Conservation (phyloP, 2,888 invertebrate species). For the Campaea margaritaria region DNA sequence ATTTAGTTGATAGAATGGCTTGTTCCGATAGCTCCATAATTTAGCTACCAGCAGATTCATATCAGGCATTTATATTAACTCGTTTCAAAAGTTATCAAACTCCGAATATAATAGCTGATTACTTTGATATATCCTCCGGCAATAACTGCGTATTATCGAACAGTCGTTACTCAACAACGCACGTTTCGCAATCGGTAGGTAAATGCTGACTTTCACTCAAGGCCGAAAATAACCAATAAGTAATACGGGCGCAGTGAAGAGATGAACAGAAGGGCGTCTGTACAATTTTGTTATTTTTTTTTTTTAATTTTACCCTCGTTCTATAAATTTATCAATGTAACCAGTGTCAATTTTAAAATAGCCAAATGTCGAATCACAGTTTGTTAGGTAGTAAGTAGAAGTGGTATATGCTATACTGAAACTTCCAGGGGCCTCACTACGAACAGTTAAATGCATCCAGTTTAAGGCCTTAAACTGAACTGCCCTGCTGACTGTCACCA, state of each 20-base stretch:
- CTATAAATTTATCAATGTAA: too few species aligned
- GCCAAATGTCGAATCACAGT: too few species aligned
- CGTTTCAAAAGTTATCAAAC: constrained; percentile 11
- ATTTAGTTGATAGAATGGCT: too few species aligned
- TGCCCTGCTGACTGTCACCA: too few species aligned
- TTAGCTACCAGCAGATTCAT: too few species aligned
- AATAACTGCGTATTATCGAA: constrained; percentile 27
- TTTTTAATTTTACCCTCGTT: neutral
- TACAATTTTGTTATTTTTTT: neutral
- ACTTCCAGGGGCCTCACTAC: too few species aligned
- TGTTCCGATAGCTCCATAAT: too few species aligned
- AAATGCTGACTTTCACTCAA: constrained; percentile 71
- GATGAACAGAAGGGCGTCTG: constrained; percentile 29
- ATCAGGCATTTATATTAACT: neutral
- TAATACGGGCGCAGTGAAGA: constrained; percentile 43
- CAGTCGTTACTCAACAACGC: constrained; percentile 36
- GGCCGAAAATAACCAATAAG: constrained; percentile 72
- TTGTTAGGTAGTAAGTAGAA: too few species aligned
- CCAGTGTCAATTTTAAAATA: too few species aligned
- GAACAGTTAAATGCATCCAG: too few species aligned
- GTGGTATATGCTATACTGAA: too few species aligned
- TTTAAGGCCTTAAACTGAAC: too few species aligned
- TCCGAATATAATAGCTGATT: constrained; percentile 13
- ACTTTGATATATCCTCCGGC: constrained; percentile 17
- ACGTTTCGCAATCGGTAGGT: constrained; percentile 46